Conservation (phyloP, 2,797 vertebrate genomes). For the Gallinago solitaria region DNA sequence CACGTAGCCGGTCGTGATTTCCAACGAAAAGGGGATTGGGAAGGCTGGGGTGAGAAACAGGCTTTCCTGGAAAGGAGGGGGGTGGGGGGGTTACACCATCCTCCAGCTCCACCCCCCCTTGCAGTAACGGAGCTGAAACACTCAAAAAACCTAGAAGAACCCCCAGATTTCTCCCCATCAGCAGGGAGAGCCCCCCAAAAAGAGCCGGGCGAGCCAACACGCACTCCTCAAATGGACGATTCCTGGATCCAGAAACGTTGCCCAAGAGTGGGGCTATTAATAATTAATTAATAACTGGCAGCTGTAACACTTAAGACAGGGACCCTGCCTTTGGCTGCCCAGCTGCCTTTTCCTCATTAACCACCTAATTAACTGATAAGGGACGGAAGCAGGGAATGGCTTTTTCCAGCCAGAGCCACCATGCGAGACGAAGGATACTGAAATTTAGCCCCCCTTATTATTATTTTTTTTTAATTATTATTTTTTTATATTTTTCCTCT, state of each 20-base stretch:
- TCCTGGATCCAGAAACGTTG: background rate
- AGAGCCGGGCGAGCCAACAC: fast-evolving
- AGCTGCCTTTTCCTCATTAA: background rate
- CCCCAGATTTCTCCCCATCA: background rate
- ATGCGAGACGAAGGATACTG: background rate
- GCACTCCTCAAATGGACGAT: fast-evolving
- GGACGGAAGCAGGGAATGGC: background rate
- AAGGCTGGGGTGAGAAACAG: background rate
- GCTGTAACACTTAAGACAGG: background rate
- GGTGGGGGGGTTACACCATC: background rate
- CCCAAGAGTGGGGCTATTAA: background rate
- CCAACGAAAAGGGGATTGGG: background rate
- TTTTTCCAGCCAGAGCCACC: background rate
- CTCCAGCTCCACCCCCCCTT: background rate
- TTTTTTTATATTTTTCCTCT: background rate
- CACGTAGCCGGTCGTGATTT: background rate
- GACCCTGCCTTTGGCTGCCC: background rate
- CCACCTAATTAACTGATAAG: background rate
- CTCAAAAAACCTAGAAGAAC: background rate
- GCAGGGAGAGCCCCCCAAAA: too few species aligned
- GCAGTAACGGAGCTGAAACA: fast-evolving
- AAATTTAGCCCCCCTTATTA: background rate
- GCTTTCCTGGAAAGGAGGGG: background rate
- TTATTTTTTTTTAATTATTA: too few species aligned
- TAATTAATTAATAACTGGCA: background rate